phyloP scores from a whole-genome alignment of 2,888 invertebrate species.

The Bombyx huttoni region DNA sequence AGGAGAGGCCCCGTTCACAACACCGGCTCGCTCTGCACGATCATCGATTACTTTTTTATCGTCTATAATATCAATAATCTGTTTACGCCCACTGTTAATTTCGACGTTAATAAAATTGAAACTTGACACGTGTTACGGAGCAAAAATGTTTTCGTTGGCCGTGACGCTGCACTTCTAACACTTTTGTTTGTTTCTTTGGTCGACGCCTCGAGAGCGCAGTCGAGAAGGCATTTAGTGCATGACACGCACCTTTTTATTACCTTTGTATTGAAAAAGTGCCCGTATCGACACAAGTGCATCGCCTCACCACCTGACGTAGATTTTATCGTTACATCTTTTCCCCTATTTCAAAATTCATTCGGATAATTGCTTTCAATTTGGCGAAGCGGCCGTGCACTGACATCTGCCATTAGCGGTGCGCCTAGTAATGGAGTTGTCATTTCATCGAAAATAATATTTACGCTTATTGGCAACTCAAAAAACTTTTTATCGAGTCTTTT shows the following conservation, averaged over 20 bases:
- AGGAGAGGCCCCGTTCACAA: slow-evolving; percentile 47
- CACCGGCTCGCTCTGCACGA: slow-evolving; percentile 46
- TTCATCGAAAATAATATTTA: slow-evolving; percentile 24
- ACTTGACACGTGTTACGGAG: slow-evolving; percentile 70
- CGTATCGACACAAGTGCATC: slow-evolving; percentile 6
- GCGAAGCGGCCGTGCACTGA: slow-evolving; percentile 24
- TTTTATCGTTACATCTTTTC: slow-evolving; percentile 25
- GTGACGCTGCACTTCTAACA: slow-evolving; percentile 61
- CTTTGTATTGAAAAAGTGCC: slow-evolving; percentile 56
- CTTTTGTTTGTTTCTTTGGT: slow-evolving; percentile 64
- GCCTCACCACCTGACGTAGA: slow-evolving; percentile 39
- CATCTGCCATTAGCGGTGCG: slow-evolving; percentile 33
- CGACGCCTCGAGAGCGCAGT: slow-evolving; percentile 38
- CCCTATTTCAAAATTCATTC: slow-evolving; percentile 29
- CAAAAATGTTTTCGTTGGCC: slow-evolving; percentile 66
- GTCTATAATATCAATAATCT: slow-evolving; percentile 67
- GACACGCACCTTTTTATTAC: slow-evolving; percentile 64
- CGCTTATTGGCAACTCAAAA: slow-evolving; percentile 30
- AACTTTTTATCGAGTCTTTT: slow-evolving; percentile 27
- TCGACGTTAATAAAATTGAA: slow-evolving; percentile 68
- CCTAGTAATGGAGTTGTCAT: slow-evolving; percentile 41
- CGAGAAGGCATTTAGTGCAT: slow-evolving; percentile 60
- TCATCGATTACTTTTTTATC: slow-evolving; percentile 72
- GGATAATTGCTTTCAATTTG: slow-evolving; percentile 50
- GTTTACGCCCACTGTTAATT: slow-evolving; percentile 72